Base-by-base conservation (phyloP, 2,888 invertebrate genomes). In the Scaptomyza cyrtandrae region DNA sequence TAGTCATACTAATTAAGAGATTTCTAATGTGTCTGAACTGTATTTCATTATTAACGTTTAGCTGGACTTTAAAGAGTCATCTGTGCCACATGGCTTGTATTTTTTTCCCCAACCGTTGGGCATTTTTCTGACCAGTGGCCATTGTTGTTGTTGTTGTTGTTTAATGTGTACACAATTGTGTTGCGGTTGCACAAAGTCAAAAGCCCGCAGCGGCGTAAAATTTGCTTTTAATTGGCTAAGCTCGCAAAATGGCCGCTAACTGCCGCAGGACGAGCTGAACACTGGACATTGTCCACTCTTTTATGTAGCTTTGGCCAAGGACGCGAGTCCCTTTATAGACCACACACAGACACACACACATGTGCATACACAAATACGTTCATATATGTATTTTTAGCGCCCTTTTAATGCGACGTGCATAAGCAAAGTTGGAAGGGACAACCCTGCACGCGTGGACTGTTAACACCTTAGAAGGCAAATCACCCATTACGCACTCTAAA, bases 201-300 rank as follows among this genome's bases (percentile, higher is more conserved):
- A 53, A 44, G 70, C 48, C 56, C 50, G 69, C 45, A 59, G 59
- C 63, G 57, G 66, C 63, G 57, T 84, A 65, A 79, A 86, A 85
- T 78, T 71, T 73, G 71, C 75, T 80, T 86, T 85, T 85, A 84
- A 86, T 87, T 87, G 85, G 77, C 88, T 62, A 56, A 70, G 70
- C 53, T 65, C 61, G 62, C 68, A 66, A 70, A 74, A 71, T 74
- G 73, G 64, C 45, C 54, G 54, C 49, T 49, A 57, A 55, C 44
- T 48, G 61, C 60, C 49, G 48, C 41, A 52, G 50, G 50, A 31
- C 48, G 39, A n/a, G 31, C 5, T 2, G 9, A 10, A 29, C 60
- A 39, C 54, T 50, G 55, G 53, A 41, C 56, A 39, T 6, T 61
- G 62, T 62, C 70, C 73, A 37, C 24, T 35, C 55, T 27, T 65